Conservation (phyloP, 2,113 vertebrate species). For the Sinocyclocheilus grahami region DNA sequence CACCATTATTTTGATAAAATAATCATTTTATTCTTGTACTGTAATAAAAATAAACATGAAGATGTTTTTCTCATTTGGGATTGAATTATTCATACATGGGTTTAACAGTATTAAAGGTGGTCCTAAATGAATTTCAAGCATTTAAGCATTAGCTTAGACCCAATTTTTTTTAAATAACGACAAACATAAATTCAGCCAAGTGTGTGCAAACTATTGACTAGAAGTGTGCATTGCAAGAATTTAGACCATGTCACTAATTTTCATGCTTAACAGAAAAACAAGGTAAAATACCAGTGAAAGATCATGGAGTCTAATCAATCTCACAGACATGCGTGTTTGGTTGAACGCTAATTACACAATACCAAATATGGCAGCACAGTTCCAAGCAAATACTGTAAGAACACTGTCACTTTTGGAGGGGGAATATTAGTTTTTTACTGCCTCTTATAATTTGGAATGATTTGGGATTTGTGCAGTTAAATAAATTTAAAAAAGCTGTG, state of each 20-base stretch:
- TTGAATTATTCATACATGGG: no score
- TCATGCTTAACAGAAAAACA: neutral
- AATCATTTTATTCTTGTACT: no score
- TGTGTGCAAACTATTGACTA: no score
- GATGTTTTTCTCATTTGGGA: no score
- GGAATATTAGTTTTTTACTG: neutral
- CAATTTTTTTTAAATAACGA: no score
- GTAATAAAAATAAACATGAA: no score
- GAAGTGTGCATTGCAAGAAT: neutral
- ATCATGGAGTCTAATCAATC: neutral
- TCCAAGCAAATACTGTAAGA: neutral
- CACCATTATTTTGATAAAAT: no score
- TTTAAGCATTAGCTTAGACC: no score
- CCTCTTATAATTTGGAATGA: neutral
- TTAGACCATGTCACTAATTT: neutral
- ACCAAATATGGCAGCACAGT: neutral
- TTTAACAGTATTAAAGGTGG: no score
- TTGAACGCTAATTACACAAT: no score
- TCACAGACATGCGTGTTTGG: neutral
- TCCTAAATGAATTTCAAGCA: no score
- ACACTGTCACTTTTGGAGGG: no score
- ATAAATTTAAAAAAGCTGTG: slow-evolving; percentile 14
- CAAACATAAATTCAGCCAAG: neutral
- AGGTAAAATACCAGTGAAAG: neutral
- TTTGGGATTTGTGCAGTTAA: slow-evolving; percentile 9